phyloP scores from a whole-genome alignment of 1,140 invertebrate species.

The Pseudomyrmex cubaensis region DNA sequence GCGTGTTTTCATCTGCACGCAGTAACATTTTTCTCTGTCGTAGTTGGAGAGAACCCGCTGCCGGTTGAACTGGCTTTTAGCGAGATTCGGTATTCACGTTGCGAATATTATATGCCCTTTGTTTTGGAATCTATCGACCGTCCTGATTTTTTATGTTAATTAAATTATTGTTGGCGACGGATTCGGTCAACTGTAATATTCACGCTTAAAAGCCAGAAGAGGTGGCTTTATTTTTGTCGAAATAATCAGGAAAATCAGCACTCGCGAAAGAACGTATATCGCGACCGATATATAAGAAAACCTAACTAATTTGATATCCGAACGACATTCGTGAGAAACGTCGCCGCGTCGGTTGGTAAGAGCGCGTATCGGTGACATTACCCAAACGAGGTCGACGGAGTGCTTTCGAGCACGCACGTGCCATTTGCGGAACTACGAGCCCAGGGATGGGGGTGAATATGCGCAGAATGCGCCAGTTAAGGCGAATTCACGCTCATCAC shows the following conservation, averaged over 20 bases:
- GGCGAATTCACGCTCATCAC: conserved; percentile 40
- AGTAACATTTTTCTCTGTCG: conserved; percentile 23
- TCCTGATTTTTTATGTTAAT: conserved; percentile 33
- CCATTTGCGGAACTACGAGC: conserved; percentile 50
- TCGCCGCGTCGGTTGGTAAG: conserved; percentile 8
- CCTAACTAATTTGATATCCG: conserved; percentile 50
- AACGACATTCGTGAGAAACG: conserved; percentile 52
- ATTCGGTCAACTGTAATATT: neutral
- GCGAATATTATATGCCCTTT: conserved; percentile 31
- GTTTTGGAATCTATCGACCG: conserved; percentile 20
- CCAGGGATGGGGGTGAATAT: conserved; percentile 15
- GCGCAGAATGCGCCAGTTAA: conserved; percentile 36
- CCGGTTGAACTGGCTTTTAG: conserved; percentile 7
- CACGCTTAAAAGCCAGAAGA: neutral
- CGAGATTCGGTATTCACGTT: conserved; percentile 5
- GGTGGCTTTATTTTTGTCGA: neutral
- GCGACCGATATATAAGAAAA: conserved; percentile 1
- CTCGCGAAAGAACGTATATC: neutral
- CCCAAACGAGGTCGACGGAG: conserved; percentile 45
- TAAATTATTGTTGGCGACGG: conserved; percentile 37
- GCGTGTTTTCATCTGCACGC: neutral
- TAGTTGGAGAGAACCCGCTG: neutral
- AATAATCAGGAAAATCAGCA: conserved; percentile 31
- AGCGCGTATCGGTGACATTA: conserved; percentile 52
- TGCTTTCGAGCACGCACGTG: conserved; percentile 58